These are phyloP conservation scores for Heliconius hortense DNA, from an alignment of 2,888 invertebrate species.

Conservation along the genomic window DNA sequence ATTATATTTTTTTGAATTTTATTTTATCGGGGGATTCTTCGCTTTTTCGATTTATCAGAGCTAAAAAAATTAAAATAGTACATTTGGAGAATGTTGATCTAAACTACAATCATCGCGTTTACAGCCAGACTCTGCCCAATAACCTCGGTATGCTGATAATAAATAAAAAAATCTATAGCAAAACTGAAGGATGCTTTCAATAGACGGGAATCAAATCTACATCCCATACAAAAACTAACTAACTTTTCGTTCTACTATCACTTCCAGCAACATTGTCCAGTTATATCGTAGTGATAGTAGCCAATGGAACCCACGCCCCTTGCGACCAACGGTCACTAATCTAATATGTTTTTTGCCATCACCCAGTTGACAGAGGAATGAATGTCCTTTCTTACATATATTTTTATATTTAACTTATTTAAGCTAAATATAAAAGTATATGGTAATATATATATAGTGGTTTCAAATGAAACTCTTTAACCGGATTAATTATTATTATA, in stretches of 20 bases:
- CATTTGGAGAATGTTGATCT: too few species aligned
- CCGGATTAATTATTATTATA: too few species aligned
- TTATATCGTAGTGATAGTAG: slow-evolving; percentile 24
- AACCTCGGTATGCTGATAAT: too few species aligned
- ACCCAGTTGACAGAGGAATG: slow-evolving; percentile 69
- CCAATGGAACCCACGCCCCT: slow-evolving; percentile 49
- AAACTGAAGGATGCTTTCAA: rapidly evolving
- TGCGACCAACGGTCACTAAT: slow-evolving; percentile 70
- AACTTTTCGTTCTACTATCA: not conserved
- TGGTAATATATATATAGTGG: not conserved
- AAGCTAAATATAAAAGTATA: not conserved
- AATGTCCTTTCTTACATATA: slow-evolving; percentile 55
- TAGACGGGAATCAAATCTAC: not conserved
- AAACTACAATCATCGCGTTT: too few species aligned
- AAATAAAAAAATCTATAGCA: too few species aligned
- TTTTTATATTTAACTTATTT: not conserved
- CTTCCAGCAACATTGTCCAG: slow-evolving; percentile 8
- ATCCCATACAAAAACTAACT: not conserved
- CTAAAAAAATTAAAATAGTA: too few species aligned
- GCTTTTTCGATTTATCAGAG: too few species aligned
- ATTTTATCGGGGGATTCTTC: too few species aligned
- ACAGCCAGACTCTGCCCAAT: too few species aligned
- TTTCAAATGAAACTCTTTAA: too few species aligned
- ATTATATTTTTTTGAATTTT: too few species aligned
- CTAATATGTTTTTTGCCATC: slow-evolving; percentile 73